phyloP scores from a whole-genome alignment of 2,797 vertebrate genomes.

The Coregonus suidteri region DNA sequence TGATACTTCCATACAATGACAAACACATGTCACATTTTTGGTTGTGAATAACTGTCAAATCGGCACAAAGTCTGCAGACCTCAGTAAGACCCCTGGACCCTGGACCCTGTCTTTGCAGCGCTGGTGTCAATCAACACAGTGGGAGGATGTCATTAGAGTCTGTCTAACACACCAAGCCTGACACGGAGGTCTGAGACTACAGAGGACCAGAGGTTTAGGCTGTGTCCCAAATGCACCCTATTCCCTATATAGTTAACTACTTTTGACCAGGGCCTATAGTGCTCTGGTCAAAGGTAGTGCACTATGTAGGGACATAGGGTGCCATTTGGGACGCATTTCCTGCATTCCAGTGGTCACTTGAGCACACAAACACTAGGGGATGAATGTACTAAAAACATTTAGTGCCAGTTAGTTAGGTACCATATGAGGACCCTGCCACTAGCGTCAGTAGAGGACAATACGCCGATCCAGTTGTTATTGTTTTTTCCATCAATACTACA shows the following conservation, averaged over 20 bases:
- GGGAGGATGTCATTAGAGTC: constrained; percentile 36
- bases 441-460: not conserved
- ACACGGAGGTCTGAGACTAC: constrained; percentile 44
- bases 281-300: not conserved
- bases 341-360: constrained; percentile 39
- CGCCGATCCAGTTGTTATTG: not conserved
- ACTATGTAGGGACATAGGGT: constrained; percentile 1
- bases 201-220: constrained; percentile 9
- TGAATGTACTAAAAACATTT: constrained; percentile 55
- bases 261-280: not conserved
- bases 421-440: constrained; percentile 6
- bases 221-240: constrained; percentile 33
- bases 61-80: not conserved
- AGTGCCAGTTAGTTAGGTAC: constrained; percentile 37
- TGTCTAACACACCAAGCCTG: constrained; percentile 25
- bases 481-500: not conserved
- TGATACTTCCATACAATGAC: not conserved
- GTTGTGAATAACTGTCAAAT: not conserved
- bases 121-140: constrained; percentile 28
- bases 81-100: not conserved
- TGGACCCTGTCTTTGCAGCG: not conserved
- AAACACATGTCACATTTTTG: not conserved
- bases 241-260: not conserved
- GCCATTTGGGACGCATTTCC: constrained; percentile 4
- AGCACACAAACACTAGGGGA: constrained; percentile 45